These are phyloP conservation scores for Sciaenops ocellatus DNA, from an alignment of 2,797 vertebrate species.

Conservation along the genomic window DNA sequence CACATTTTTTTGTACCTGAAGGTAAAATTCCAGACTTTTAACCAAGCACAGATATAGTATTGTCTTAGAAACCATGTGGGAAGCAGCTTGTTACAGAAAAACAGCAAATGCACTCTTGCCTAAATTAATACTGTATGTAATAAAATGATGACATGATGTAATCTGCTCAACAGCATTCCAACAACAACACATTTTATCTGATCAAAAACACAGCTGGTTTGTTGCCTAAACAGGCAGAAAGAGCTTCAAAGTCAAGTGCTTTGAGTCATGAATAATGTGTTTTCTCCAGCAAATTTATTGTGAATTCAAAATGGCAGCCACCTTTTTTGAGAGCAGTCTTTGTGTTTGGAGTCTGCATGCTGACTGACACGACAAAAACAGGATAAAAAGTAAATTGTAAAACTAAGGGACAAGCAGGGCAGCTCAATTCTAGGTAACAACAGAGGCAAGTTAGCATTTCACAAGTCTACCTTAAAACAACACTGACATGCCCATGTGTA, in stretches of 20 bases:
- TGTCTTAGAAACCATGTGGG: neutral
- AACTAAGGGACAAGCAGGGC: neutral
- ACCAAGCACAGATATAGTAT: neutral
- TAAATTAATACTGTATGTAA: neutral
- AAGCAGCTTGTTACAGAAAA: conserved; percentile 16
- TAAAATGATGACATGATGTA: neutral
- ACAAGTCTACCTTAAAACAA: neutral
- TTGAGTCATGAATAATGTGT: conserved; percentile 4
- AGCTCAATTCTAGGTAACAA: neutral
- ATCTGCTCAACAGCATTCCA: conserved; percentile 4
- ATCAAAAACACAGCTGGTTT: neutral
- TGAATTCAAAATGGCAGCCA: neutral
- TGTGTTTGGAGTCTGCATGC: neutral
- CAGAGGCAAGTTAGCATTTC: neutral
- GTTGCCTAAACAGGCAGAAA: neutral
- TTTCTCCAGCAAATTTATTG: neutral
- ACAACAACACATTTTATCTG: neutral
- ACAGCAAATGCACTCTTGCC: neutral
- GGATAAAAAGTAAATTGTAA: neutral
- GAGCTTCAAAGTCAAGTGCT: neutral
- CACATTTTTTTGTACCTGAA: neutral
- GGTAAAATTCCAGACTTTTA: neutral
- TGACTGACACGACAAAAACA: too few species aligned
- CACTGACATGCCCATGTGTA: neutral
- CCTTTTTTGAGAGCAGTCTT: neutral